Evolutionary conservation across 37 sponge, comb jelly and placozoan genomes (phyloP), one percentile per base, ranked within the genome.

Genomic region (Petrosia ficiformis): DNA sequence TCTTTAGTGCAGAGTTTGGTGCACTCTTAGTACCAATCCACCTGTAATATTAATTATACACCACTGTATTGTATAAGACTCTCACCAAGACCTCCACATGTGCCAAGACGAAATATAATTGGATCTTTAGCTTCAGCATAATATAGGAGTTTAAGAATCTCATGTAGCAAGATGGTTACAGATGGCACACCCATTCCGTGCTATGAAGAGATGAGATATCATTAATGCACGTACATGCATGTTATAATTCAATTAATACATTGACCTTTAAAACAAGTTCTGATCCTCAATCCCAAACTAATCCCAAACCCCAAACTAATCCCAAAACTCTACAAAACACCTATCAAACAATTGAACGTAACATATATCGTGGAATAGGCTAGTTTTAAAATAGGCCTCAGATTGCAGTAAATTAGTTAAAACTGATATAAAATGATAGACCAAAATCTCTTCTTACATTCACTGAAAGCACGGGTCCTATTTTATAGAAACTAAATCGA

Each of bases 161-260:
- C 99, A 64, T 95, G 93, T 31, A 98, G 86, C 34, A 98, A 76
- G 35, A 98, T 98, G 48, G 95, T 80, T n/a, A 95, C 70, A 1
- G 99, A 95, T 1, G 99, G 91, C 34, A 92, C 85, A 31, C 99
- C 99, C 87, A 98, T 95, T 24, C 96, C 96, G 72, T 98, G 99
- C 99, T 97, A 81, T 2, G 32, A 39, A 57, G 48, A 29, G 40
- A 36, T 59, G 8, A 74, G 28, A n/a, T n/a, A 4, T 40, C 42
- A 43, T 26, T 25, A 22, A 43, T 56, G 10, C 52, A 68, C 21
- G 44, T 54, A 38, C 34, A 26, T 33, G 3, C 65, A 2, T 60
- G 61, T 59, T n/a, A n/a, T n/a, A n/a, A n/a, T n/a, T n/a, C n/a
- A n/a, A n/a, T n/a, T n/a, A n/a, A n/a, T n/a, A n/a, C n/a, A n/a